A percentile compares a stretch with the other conserved stretches of the same genome.
Conservation (phyloP, 2,888 invertebrate genomes). For the Pachycephus smyrnensis region DNA sequence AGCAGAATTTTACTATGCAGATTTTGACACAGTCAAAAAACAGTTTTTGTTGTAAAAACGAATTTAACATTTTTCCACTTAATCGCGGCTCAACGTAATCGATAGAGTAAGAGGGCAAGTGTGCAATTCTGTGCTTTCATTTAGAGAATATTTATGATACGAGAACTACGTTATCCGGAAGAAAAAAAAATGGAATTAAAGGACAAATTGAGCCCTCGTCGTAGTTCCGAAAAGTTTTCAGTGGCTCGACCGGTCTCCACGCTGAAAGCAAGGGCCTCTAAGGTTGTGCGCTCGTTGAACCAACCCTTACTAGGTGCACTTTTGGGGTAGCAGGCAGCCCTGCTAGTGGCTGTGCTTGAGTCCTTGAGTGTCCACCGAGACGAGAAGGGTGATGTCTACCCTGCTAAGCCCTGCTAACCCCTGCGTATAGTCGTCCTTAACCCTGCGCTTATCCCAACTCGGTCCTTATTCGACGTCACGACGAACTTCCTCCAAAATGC, state of each 20-base stretch:
- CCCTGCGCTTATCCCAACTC: too few species aligned
- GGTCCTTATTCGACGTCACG: conserved; percentile 20
- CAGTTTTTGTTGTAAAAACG: too few species aligned
- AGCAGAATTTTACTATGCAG: too few species aligned
- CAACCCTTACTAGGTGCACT: conserved; percentile 45
- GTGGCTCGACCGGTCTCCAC: conserved; percentile 29
- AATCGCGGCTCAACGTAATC: too few species aligned
- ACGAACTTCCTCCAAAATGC: conserved; percentile 36
- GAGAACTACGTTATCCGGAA: too few species aligned
- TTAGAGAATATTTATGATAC: too few species aligned
- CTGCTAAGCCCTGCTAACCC: conserved; percentile 20
- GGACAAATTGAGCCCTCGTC: conserved; percentile 25
- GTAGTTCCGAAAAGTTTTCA: conserved; percentile 37
- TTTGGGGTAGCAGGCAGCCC: conserved; percentile 44
- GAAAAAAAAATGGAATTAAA: too few species aligned
- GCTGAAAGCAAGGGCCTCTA: conserved; percentile 34
- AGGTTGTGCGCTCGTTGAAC: conserved; percentile 40
- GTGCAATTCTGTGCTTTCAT: too few species aligned
- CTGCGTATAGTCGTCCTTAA: conserved; percentile 7
- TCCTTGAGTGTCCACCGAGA: conserved; percentile 50
- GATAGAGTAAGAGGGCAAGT: too few species aligned
- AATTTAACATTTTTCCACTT: too few species aligned
- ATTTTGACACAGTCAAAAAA: too few species aligned
- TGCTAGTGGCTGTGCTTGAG: conserved; percentile 33
- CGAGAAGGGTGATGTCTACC: conserved; percentile 38